Evolutionary conservation across 2,113 vertebrate species (phyloP).

Genomic region (Corythoichthys intestinalis): DNA sequence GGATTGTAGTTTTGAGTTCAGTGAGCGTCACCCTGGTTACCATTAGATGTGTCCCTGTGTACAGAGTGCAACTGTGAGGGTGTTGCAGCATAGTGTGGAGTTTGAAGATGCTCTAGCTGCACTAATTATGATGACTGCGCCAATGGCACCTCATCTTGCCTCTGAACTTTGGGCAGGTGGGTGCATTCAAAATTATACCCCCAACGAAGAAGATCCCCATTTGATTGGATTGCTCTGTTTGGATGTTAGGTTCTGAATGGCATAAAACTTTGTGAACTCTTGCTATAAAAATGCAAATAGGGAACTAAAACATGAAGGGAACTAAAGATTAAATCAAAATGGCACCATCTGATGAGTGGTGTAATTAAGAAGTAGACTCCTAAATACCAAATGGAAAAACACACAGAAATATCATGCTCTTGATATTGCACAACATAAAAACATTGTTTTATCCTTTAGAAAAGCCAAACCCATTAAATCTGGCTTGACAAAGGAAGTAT

Average conservation of each 20-base stretch:
- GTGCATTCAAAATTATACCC: conserved; percentile 15
- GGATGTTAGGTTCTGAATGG: not conserved
- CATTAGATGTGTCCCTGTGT: not conserved
- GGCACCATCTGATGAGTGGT: too few relatives aligned
- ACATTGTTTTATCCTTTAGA: too few relatives aligned
- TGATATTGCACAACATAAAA: too few relatives aligned
- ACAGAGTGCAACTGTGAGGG: conserved; percentile 75
- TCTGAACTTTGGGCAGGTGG: conserved; percentile 97
- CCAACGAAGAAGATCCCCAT: not conserved
- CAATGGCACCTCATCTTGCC: conserved; percentile 87
- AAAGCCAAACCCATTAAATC: too few relatives aligned
- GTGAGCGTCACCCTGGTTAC: not conserved
- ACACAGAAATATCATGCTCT: too few relatives aligned
- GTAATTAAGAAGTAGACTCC: too few relatives aligned
- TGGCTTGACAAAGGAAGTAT: too few relatives aligned
- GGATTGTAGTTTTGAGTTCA: not conserved
- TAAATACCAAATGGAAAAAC: too few relatives aligned
- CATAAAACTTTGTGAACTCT: not conserved
- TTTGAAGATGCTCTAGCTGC: conserved; percentile 87
- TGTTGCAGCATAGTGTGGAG: conserved; percentile 83
- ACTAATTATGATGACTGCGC: conserved; percentile 84
- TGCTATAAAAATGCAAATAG: not conserved
- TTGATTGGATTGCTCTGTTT: not conserved
- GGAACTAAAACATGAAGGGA: not conserved
- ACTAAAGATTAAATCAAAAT: too few relatives aligned